Base-by-base conservation (phyloP, 2,113 vertebrate species). In the Apeltes quadracus region DNA sequence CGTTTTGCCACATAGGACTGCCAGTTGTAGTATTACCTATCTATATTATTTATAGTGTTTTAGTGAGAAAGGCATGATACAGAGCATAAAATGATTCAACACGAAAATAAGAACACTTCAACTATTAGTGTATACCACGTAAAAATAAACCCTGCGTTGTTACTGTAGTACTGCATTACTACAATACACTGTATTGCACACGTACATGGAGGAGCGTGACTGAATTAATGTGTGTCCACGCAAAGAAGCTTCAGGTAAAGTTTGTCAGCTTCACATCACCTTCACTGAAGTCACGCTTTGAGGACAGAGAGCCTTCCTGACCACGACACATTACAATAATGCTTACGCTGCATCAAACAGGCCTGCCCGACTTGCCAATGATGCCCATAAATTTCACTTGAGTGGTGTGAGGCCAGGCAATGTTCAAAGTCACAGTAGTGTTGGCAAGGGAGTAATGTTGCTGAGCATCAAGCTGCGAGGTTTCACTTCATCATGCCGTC, bases 261-360 rank as follows among this genome's bases (percentile, higher is more conserved):
- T 80, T 65, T 70, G 58, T 64, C 78, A 76, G 55, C 58, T 51
- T 75, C 32, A 46, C 44, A n/a, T 84, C 68, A 76, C 80, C 78
- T 79, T 76, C 46, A 80, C 57, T 77, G 77, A 81, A 76, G 76
- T 44, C 69, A 70, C 15, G 25, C 61, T 58, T 22, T 69, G 48
- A 75, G 71, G 78, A 87, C 79, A 83, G 67, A 83, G 70, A 71
- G 59, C 51, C 69, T 86, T 54, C 72, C 75, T 73, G 80, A 65
- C 71, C 81, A 75, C 84, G 81, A 82, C 78, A 83, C 77, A 85
- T 84, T 84, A 85, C 72, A 85, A 81, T 85, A 90, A 84, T 79
- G 81, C 85, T 89, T 81, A 87, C 88, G 62, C 86, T 81, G 90
- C 90, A 88, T 86, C 76, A 88, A 75, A 86, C 22, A 58, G 72